Evolutionary conservation across 2,888 invertebrate species (phyloP), one percentile per base, ranked within the genome.

Genomic region (Nymphalis urticae): DNA sequence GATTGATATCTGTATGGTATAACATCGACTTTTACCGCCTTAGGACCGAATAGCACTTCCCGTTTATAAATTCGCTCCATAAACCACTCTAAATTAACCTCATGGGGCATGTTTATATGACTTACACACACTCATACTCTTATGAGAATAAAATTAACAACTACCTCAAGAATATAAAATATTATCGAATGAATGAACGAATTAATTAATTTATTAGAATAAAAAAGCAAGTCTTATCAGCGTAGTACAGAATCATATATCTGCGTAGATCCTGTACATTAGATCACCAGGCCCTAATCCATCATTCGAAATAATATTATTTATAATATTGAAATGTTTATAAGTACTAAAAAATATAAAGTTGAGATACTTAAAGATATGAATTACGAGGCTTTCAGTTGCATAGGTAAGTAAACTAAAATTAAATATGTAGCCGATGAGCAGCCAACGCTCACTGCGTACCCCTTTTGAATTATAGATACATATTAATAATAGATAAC

Each of bases 41-140:
- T 51, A 54, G 59, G 27, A 56, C 48, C 59, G 56, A 48, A 48
- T 42, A 21, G 10, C 56, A 67, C 70, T 72, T 72, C 72, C 72
- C 72, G 70, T 70, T 72, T 72, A 72, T 66, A 63, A 66, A 70
- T 70, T 62, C 66, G 66, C 62, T 70, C 72, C 68, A 70, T 68
- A 70, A 61, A 68, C 48, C 65, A 63, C 72, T 70, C 65, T 48
- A 64, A 70, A 68, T 70, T 63, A 70, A 70, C 70, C 70, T 48
- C 68, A 70, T 68, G 68, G 68, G 68, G 72, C 68, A 64, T 68
- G 70, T 70, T 65, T 70, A 65, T 70, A 66, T 60, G 56, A 47
- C 60, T 68, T 53, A 59, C 47, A 54, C 48, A 47, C 65, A 63
- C 62, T 68, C 60, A 27, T 32, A 64, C 67, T 61, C 56, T 54